phyloP scores from a whole-genome alignment of 2,888 invertebrate genomes.

The Marronus borbonicus region DNA sequence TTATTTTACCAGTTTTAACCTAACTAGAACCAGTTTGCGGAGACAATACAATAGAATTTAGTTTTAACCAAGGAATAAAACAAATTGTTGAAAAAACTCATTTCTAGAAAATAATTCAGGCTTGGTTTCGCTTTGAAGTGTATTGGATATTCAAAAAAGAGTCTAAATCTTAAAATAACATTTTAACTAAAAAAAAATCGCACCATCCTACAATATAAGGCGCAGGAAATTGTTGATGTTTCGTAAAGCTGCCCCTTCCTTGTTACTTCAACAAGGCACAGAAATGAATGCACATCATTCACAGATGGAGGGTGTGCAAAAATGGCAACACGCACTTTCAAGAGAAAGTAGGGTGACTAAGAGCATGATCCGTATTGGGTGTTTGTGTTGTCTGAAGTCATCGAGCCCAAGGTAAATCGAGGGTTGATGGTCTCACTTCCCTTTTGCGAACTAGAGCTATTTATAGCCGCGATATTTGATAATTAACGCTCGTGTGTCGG shows the following conservation, averaged over 20 bases:
- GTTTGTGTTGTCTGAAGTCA: constrained; percentile 29
- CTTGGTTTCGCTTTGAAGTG: no score
- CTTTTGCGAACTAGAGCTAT: background rate
- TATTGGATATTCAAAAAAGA: no score
- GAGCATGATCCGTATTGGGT: background rate
- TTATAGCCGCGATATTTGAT: constrained; percentile 32
- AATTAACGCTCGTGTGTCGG: background rate
- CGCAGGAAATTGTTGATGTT: background rate
- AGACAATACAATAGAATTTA: no score
- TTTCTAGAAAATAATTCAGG: no score
- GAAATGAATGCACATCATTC: background rate
- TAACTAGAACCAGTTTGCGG: no score
- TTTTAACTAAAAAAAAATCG: no score
- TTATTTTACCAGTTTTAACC: no score
- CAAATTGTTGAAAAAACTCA: no score
- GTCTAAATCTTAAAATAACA: no score
- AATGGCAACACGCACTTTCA: constrained; percentile 15
- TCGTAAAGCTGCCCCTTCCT: background rate
- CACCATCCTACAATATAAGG: background rate
- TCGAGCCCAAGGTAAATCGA: constrained; percentile 44
- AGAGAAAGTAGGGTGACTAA: background rate
- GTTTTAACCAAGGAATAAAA: no score
- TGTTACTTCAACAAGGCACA: background rate
- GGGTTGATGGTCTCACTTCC: background rate
- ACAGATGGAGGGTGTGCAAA: background rate